A percentile compares a stretch with the other conserved stretches of the same genome.
Evolutionary conservation across 2,797 vertebrate species (phyloP).

Genomic region (Pseudochromis fuscus): DNA sequence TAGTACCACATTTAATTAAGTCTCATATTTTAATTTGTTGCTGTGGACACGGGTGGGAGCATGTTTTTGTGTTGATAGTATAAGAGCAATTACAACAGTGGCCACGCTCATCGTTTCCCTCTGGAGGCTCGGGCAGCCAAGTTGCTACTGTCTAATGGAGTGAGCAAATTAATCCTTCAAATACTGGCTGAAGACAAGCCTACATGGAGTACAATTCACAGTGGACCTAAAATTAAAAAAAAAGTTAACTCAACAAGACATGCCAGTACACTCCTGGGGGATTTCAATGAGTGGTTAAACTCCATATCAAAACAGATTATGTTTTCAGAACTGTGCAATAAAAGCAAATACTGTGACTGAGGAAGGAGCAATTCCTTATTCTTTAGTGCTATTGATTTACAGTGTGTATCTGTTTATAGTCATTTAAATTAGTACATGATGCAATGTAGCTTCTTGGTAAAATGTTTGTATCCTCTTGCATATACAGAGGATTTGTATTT

Average conservation of each 20-base stretch:
- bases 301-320: conserved; percentile 1
- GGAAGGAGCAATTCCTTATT: not conserved
- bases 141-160: conserved; percentile 35
- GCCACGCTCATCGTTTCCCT: conserved; percentile 18
- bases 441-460: not conserved
- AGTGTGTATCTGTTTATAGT: not conserved
- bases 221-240: conserved; percentile 23
- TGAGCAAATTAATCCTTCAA: conserved; percentile 55
- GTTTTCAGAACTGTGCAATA: not conserved
- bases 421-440: not conserved
- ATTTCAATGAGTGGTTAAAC: not conserved
- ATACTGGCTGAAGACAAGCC: conserved; percentile 30
- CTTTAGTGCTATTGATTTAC: not conserved
- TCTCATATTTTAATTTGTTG: conserved; percentile 31
- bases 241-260: conserved; percentile 23
- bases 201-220: conserved; percentile 36
- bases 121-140: conserved; percentile 34
- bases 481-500: not conserved
- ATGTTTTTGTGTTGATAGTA: conserved; percentile 36
- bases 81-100: conserved; percentile 36
- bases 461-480: not conserved
- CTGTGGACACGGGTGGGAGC: not conserved
- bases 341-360: not conserved
- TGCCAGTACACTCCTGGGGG: not conserved
- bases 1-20: conserved; percentile 26